Percentiles rank a stretch among this genome's conserved stretches.
phyloP scores from a whole-genome alignment of 2,888 invertebrate species.

The Epinotia demarniana region DNA sequence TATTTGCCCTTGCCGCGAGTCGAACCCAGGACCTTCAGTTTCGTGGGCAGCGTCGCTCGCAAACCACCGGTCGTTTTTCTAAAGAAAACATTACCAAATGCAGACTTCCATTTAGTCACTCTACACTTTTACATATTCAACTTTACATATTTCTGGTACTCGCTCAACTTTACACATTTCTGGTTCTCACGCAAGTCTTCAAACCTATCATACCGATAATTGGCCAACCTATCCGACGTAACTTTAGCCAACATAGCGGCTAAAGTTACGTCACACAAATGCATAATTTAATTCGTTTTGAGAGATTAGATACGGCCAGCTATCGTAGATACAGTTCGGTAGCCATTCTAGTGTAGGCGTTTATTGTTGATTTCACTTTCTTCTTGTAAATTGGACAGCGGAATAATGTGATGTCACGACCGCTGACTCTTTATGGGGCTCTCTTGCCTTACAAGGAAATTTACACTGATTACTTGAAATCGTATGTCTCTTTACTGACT shows the following conservation, averaged over 20 bases:
- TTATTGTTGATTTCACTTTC: slow-evolving; percentile 27
- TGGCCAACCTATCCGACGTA: too few species aligned
- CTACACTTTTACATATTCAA: neutral
- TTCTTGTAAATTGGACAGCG: slow-evolving; percentile 13
- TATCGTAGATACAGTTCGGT: slow-evolving; percentile 5
- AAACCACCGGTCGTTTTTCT: too few species aligned
- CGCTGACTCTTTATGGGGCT: slow-evolving; percentile 11
- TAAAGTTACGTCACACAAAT: slow-evolving; percentile 25
- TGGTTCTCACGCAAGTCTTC: neutral
- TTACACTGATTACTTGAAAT: neutral
- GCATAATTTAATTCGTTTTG: slow-evolving; percentile 20
- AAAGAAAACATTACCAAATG: neutral
- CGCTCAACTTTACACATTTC: neutral
- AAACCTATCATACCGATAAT: neutral
- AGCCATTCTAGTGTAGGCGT: slow-evolving; percentile 24
- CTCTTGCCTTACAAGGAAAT: slow-evolving; percentile 13
- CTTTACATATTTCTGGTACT: neutral
- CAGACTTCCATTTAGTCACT: neutral
- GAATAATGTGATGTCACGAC: slow-evolving; percentile 11
- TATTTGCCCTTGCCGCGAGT: too few species aligned
- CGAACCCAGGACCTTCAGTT: too few species aligned
- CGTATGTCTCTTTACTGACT: neutral
- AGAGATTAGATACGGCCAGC: neutral
- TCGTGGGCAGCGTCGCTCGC: too few species aligned
- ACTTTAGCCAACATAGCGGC: neutral